These are phyloP conservation scores for Dipodomys merriami DNA, from an alignment of 2,113 vertebrate genomes.

Conservation along the genomic window DNA sequence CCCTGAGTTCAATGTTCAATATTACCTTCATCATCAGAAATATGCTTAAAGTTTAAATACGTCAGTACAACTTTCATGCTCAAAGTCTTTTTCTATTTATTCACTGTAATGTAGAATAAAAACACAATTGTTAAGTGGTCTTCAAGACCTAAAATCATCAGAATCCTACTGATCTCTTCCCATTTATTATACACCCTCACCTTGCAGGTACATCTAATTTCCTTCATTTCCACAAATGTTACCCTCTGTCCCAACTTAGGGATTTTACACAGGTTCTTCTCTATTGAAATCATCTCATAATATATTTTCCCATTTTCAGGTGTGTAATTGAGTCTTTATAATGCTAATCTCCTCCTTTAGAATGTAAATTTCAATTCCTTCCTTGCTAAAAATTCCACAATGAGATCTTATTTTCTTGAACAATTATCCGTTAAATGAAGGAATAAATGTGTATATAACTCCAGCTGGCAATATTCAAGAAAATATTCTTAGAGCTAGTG, in stretches of 20 bases:
- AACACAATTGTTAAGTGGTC: neutral
- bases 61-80: neutral
- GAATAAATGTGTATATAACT: neutral
- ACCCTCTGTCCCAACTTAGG: neutral
- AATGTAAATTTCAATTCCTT: slow-evolving; percentile 41
- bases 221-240: neutral
- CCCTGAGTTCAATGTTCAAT: too few relatives aligned
- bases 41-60: neutral
- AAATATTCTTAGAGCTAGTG: neutral
- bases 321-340: neutral
- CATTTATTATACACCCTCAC: neutral
- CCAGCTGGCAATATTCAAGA: neutral
- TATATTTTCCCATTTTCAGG: neutral
- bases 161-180: neutral
- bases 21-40: too few relatives aligned
- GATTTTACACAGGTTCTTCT: neutral
- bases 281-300: neutral
- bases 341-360: neutral
- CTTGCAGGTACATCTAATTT: neutral
- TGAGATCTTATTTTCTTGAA: slow-evolving; percentile 21
- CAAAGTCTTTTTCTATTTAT: neutral
- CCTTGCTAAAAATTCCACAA: neutral
- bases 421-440: slow-evolving; percentile 28
- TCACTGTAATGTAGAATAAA: neutral
- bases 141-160: neutral